Evolutionary conservation across 64 coral and sea anemone genomes (phyloP), one percentile per base, ranked within the genome.

Genomic region (Trachythela sp.): DNA sequence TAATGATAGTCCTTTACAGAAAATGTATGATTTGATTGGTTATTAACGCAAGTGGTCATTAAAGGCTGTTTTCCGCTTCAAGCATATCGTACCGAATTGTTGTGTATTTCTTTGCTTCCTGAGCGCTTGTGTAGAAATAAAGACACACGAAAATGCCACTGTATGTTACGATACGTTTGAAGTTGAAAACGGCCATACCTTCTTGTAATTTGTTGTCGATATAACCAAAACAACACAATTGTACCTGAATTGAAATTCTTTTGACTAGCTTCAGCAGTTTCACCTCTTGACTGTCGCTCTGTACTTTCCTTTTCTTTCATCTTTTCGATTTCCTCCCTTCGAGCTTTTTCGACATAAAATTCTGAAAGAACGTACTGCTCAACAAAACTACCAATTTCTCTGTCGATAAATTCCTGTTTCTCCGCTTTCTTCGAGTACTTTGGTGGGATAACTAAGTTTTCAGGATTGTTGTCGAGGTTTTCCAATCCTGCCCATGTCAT

Each of bases 401-500:
- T 77, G 1, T 4, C 2, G 0, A 86, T 58, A 40, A 32, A 67
- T 27, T 84, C 54, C 0, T 60, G 13, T 50, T 85, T 85, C 24
- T 84, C 36, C 39, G 54, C 52, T 6, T 9, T 36, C 34, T 31
- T 60, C 35, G 83, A 52, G 27, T 45, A 49, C 6, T 37, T 64
- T 40, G 31, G 1, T 14, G 60, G 45, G 1, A 59, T 40, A 50
- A 45, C 34, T 38, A 89, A 60, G 20, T 92, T 89, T 2, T 37
- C 43, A 40, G 90, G 90, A 2, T 30, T 52, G 31, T 84, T 83
- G 89, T 87, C 83, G 4, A 92, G 36, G 24, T 18, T 40, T 2
- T 92, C 86, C 22, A 94, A 14, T 9, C 90, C 93, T 60, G 90
- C 83, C 48, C 84, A 94, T 20, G 30, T 51, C 84, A 86, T 94